Conservation (phyloP, 2,797 vertebrate genomes). For the Halcyon chelicuti region DNA sequence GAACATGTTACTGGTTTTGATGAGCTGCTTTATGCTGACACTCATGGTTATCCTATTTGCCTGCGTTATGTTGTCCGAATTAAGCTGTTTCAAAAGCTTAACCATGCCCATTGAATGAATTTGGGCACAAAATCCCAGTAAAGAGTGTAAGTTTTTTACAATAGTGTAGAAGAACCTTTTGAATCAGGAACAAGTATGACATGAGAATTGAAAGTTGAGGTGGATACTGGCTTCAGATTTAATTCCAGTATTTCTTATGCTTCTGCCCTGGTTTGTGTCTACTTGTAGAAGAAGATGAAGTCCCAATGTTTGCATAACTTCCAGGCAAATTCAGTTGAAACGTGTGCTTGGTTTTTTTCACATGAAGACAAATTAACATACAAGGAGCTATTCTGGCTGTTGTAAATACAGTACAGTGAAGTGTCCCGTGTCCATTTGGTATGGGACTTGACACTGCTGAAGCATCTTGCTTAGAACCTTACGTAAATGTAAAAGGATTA, state of each 20-base stretch:
- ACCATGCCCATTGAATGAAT: background rate
- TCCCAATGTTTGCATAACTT: background rate
- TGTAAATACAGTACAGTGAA: background rate
- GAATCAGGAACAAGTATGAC: background rate
- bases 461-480: background rate
- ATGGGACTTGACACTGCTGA: background rate
- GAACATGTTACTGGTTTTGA: background rate
- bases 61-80: background rate
- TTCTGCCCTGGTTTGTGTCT: background rate
- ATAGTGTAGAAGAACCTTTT: background rate
- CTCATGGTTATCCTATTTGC: background rate
- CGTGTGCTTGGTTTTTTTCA: background rate
- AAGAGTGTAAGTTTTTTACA: background rate
- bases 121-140: background rate
- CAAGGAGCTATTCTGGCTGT: background rate
- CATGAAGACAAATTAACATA: background rate
- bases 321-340: background rate
- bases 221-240: background rate
- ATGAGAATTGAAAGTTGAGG: background rate
- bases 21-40: background rate
- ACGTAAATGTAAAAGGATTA: background rate
- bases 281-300: background rate
- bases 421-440: rapidly evolving
- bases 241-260: background rate
- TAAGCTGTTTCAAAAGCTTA: background rate